Percentiles rank a stretch among this genome's conserved stretches.
Conservation (phyloP, 2,888 invertebrate species). For the Phengaris arion region DNA sequence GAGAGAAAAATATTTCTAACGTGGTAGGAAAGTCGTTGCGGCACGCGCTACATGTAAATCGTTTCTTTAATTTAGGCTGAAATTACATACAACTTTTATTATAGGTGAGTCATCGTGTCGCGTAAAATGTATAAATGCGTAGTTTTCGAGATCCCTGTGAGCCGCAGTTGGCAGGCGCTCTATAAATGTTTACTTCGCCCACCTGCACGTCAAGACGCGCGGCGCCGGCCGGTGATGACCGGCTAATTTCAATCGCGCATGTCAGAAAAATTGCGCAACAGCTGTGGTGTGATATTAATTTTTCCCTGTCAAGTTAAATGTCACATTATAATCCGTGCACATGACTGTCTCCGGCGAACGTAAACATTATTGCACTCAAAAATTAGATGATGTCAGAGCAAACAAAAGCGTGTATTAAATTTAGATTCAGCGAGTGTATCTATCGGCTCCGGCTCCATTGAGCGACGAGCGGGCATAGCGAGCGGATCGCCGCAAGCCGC, state of each 20-base stretch:
- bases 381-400: slow-evolving; percentile 75
- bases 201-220: slow-evolving; percentile 37
- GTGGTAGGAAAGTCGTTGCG: slow-evolving; percentile 40
- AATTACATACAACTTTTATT: slow-evolving; percentile 46
- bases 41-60: slow-evolving; percentile 31
- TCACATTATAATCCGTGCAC: slow-evolving; percentile 55
- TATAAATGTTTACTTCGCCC: slow-evolving; percentile 50
- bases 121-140: slow-evolving; percentile 44
- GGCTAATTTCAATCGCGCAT: slow-evolving; percentile 42
- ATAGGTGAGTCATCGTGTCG: slow-evolving; percentile 51
- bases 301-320: slow-evolving; percentile 39
- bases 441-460: slow-evolving; percentile 67
- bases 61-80: background rate
- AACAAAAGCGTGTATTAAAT: slow-evolving; percentile 72
- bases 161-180: slow-evolving; percentile 45
- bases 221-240: slow-evolving; percentile 47
- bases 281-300: slow-evolving; percentile 36
- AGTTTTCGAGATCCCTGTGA: slow-evolving; percentile 35
- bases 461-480: slow-evolving; percentile 75
- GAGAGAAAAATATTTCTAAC: background rate
- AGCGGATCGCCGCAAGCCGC: slow-evolving; percentile 72
- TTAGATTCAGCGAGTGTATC: slow-evolving; percentile 69
- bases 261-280: slow-evolving; percentile 46
- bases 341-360: slow-evolving; percentile 60
- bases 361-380: slow-evolving; percentile 74